These are phyloP conservation scores for Vombatus ursinus DNA, from an alignment of 2,113 vertebrate species.

Conservation along the genomic window DNA sequence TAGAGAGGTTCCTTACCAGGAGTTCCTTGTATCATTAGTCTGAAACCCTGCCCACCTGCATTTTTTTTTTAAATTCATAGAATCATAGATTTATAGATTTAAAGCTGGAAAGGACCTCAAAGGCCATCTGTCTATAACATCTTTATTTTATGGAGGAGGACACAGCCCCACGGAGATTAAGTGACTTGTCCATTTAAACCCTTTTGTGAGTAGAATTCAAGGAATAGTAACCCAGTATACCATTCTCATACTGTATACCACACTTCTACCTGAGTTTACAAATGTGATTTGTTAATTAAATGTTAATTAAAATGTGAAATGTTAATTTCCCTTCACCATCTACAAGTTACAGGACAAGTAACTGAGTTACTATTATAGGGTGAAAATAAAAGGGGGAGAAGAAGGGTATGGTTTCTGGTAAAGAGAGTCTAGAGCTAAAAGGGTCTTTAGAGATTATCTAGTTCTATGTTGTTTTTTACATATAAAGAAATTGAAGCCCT, in stretches of 20 bases:
- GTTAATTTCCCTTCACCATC: background rate
- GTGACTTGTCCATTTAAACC: background rate
- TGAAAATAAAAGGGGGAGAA: background rate
- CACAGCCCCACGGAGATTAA: background rate
- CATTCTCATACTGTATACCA: background rate
- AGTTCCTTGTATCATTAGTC: background rate
- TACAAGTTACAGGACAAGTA: background rate
- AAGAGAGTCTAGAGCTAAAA: background rate
- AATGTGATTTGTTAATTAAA: background rate
- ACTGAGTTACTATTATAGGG: background rate
- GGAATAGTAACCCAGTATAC: background rate
- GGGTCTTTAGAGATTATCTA: background rate
- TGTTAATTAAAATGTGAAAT: no score
- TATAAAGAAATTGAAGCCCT: background rate
- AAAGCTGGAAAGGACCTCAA: background rate
- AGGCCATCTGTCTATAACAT: background rate
- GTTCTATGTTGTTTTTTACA: background rate
- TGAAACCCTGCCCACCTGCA: background rate
- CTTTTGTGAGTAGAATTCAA: background rate
- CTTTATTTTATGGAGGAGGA: background rate
- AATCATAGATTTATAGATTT: background rate
- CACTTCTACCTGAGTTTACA: background rate
- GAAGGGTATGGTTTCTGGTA: background rate
- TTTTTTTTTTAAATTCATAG: background rate
- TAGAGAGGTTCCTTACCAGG: background rate